Conservation (phyloP, 2,113 vertebrate species). For the Lepus europaeus region DNA sequence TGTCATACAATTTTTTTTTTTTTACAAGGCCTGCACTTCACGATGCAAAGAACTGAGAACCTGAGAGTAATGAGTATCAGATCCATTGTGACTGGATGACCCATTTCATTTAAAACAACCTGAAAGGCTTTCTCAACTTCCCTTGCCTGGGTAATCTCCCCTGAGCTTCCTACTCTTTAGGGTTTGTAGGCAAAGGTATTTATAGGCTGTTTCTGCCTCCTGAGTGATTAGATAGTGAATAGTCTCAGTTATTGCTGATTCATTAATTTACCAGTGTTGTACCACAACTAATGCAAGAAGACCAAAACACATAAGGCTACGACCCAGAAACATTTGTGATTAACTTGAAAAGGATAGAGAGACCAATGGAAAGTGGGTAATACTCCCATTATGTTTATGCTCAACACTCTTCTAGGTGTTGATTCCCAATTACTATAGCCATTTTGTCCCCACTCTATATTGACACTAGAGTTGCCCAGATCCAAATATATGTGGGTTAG, state of each 20-base stretch:
- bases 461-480: neutral
- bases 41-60: neutral
- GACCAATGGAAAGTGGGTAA: neutral
- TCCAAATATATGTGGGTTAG: neutral
- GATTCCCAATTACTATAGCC: neutral
- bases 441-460: neutral
- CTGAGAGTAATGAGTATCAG: neutral
- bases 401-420: neutral
- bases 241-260: neutral
- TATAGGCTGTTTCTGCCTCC: neutral
- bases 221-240: neutral
- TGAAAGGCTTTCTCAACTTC: neutral
- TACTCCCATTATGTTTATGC: neutral
- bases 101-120: neutral
- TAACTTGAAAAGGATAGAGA: neutral
- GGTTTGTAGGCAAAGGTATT: neutral
- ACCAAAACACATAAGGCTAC: neutral
- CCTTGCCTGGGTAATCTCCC: neutral
- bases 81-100: neutral
- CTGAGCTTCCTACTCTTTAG: neutral
- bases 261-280: neutral
- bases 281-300: neutral
- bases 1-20: conserved; percentile 19
- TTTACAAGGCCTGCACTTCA: neutral
- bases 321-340: neutral